A percentile compares a stretch with the other conserved stretches of the same genome.
These are phyloP conservation scores for Sisyra terminalis DNA, from an alignment of 2,888 invertebrate genomes.

Conservation along the genomic window DNA sequence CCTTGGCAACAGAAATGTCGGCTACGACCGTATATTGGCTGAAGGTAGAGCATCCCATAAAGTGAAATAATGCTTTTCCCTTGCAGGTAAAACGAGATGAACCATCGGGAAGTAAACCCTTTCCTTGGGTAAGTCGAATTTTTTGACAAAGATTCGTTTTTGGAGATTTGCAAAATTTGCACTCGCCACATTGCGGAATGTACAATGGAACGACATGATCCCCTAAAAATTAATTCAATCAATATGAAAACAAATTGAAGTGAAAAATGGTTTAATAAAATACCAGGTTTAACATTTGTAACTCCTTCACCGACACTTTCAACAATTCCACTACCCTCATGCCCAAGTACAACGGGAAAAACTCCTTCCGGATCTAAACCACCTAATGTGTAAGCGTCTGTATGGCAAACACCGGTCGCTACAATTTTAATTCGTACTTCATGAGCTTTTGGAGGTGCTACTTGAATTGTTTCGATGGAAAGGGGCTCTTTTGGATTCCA, in stretches of 20 bases:
- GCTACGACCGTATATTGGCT: constrained; percentile 88
- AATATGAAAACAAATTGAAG: constrained; percentile 2
- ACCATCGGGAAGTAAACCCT: constrained; percentile 85
- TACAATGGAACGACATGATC: constrained; percentile 97
- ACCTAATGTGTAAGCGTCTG: constrained; percentile 77
- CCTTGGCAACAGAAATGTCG: constrained; percentile 91
- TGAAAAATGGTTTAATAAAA: constrained; percentile 3
- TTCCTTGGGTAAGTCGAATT: constrained; percentile 72
- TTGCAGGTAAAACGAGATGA: constrained; percentile 72
- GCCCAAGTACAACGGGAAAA: constrained; percentile 87
- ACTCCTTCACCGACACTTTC: constrained; percentile 92
- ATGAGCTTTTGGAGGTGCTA: constrained; percentile 82
- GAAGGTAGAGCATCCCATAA: constrained; percentile 96
- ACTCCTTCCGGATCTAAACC: constrained; percentile 83
- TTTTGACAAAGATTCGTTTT: constrained; percentile 97
- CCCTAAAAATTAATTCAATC: constrained; percentile 33
- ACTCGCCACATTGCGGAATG: constrained; percentile 90
- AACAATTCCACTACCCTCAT: constrained; percentile 94
- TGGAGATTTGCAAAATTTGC: constrained; percentile 87
- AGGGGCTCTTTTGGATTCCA: constrained; percentile 88
- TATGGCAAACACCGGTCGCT: constrained; percentile 79
- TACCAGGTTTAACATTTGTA: constrained; percentile 64
- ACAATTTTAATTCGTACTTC: constrained; percentile 76
- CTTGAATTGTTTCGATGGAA: constrained; percentile 79
- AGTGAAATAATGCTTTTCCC: constrained; percentile 66